Percentiles rank a stretch among this genome's conserved stretches.
Conservation (phyloP, 2,888 invertebrate species). For the Coleophora flavipennella region DNA sequence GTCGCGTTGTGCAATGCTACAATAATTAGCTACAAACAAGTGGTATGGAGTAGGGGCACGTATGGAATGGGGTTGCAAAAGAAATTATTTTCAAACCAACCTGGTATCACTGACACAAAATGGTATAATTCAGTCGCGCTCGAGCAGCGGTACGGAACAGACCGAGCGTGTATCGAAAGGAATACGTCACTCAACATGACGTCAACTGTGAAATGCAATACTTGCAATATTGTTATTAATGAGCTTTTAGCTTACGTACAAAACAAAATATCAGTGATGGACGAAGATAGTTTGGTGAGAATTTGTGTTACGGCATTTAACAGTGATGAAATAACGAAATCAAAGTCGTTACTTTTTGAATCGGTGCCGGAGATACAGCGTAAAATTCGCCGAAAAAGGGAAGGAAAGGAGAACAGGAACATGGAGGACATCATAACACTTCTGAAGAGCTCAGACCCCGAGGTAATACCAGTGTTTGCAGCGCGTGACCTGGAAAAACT, state of each 20-base stretch:
- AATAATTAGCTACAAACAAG: no score
- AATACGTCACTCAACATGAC: not conserved
- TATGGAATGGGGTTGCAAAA: no score
- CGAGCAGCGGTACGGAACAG: no score
- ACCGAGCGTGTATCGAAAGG: no score
- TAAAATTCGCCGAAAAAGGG: constrained; percentile 2
- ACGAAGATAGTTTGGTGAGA: constrained; percentile 12
- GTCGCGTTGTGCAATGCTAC: no score
- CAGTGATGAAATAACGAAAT: constrained; percentile 11
- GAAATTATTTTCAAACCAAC: no score
- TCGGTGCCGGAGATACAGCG: constrained; percentile 5
- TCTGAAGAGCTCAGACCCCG: constrained; percentile 7
- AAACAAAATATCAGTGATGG: constrained; percentile 14
- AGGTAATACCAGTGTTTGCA: constrained; percentile 9
- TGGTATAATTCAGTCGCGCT: no score
- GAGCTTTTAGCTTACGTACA: constrained; percentile 10
- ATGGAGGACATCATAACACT: constrained; percentile 8
- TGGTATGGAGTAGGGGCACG: no score
- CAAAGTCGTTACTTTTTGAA: constrained; percentile 13
- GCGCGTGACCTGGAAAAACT: constrained; percentile 9
- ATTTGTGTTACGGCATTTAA: constrained; percentile 13
- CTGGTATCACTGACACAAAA: no score
- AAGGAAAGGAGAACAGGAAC: constrained; percentile 10
- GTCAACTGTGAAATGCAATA: constrained; percentile 4
- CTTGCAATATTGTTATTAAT: constrained; percentile 8